Evolutionary conservation across 2,797 vertebrate genomes (phyloP), one percentile per base, ranked within the genome.

Genomic region (Microtus obscurus): DNA sequence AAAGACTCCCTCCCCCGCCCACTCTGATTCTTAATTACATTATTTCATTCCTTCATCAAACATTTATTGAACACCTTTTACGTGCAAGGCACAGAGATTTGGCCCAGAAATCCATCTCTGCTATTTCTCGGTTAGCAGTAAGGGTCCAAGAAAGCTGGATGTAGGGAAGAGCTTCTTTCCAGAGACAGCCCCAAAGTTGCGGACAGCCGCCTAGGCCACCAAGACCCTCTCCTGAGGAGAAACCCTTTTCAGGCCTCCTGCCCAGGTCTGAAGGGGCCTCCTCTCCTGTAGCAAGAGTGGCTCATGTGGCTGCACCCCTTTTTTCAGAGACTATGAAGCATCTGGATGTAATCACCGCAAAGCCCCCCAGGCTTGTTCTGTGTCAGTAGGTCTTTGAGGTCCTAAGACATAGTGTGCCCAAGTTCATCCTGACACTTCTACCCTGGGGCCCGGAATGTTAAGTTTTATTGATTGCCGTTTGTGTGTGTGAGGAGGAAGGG

Each of bases 1-100:
- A 80, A 90, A 97, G 91, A 53, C 56, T 95, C 85, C 61, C n/a
- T 40, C 29, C 10, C 14, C 48, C 34, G 9, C 76, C 56, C 85
- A 67, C 77, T 74, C 91, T 17, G 51, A 85, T 93, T 93, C 94
- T 97, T 97, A 96, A 98, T 97, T 97, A 95, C 92, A 94, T 97
- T 88, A 95, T 94, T 96, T 95, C 31, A 0, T 93, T 96, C 87
- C 92, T 94, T 94, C 93, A 94, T 97, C 93, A 95, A 95, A 95
- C 95, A 94, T 90, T 94, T 82, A 97, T 61, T 79, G 91, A 95
- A 59, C 91, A 93, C 89, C 29, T 90, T 94, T 85, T 53, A n/a
- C 3, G 0, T 51, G 53, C 73, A 61, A 48, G 69, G 87, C 81
- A 51, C 53, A 3, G 80, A 91, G 89, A 69, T 19, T 13, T 73